Conservation (phyloP, 2,113 vertebrate genomes). For the Pionites leucogaster region DNA sequence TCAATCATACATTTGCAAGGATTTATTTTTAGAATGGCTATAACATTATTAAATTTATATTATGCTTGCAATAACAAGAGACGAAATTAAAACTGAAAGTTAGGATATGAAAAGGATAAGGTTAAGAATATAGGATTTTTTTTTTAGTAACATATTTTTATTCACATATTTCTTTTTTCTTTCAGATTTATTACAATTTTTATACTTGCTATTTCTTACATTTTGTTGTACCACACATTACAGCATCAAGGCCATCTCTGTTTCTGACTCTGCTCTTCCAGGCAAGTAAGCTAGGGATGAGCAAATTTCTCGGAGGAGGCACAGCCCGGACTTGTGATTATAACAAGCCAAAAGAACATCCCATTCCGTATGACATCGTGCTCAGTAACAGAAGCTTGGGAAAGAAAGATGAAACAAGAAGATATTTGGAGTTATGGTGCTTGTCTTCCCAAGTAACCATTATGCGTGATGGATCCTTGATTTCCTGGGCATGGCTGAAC, state of each 20-base stretch:
- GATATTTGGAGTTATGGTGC: accelerated
- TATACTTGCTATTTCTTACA: background rate
- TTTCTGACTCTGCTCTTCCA: background rate
- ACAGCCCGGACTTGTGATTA: background rate
- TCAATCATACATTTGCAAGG: background rate
- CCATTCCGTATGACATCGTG: too few relatives aligned
- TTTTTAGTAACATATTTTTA: background rate
- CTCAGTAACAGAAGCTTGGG: background rate
- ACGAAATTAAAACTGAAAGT: background rate
- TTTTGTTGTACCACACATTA: background rate
- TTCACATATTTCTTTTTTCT: background rate
- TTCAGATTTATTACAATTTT: background rate
- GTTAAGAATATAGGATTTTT: background rate
- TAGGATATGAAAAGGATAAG: background rate
- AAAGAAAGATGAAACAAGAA: background rate
- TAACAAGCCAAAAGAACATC: background rate
- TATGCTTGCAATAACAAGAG: background rate
- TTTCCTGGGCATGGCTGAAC: background rate
- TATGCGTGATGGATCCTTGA: background rate
- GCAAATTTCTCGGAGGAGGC: background rate
- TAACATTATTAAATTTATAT: background rate
- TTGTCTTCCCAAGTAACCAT: accelerated
- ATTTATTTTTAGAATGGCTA: background rate
- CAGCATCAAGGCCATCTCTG: background rate
- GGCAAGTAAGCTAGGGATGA: background rate